Evolutionary conservation across 2,113 vertebrate species (phyloP).

Genomic region (Thomomys bottae): DNA sequence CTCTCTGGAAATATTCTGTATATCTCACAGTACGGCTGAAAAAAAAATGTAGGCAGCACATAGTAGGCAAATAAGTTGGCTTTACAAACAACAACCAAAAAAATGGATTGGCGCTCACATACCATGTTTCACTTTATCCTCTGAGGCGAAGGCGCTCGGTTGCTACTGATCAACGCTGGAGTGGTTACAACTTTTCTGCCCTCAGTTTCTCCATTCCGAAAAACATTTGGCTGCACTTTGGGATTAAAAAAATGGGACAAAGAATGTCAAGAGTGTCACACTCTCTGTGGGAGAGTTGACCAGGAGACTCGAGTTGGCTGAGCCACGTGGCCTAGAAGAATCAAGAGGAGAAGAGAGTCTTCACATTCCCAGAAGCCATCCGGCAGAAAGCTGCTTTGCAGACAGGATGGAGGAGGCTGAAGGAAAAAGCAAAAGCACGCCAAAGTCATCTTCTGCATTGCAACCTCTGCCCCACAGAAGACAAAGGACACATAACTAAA

Average conservation of each 20-base stretch:
- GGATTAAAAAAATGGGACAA: background rate
- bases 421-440: background rate
- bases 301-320: background rate
- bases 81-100: no score
- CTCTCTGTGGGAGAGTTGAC: background rate
- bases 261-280: rapidly evolving
- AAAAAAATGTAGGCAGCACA: rapidly evolving
- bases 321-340: background rate
- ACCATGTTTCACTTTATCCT: background rate
- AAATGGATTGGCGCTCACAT: background rate
- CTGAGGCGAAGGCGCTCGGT: background rate
- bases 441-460: background rate
- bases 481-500: slow-evolving; percentile 51
- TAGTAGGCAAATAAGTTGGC: background rate
- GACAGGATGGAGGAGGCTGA: background rate
- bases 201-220: background rate
- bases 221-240: background rate
- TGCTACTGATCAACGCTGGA: no score
- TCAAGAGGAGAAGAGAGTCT: background rate
- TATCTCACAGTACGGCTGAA: no score
- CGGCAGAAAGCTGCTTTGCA: background rate
- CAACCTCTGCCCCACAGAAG: background rate
- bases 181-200: background rate
- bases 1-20: background rate
- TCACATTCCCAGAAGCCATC: no score